A percentile compares a stretch with the other conserved stretches of the same genome.
Evolutionary conservation across 2,797 vertebrate species (phyloP).

Genomic region (Neopelma chrysocephalum): DNA sequence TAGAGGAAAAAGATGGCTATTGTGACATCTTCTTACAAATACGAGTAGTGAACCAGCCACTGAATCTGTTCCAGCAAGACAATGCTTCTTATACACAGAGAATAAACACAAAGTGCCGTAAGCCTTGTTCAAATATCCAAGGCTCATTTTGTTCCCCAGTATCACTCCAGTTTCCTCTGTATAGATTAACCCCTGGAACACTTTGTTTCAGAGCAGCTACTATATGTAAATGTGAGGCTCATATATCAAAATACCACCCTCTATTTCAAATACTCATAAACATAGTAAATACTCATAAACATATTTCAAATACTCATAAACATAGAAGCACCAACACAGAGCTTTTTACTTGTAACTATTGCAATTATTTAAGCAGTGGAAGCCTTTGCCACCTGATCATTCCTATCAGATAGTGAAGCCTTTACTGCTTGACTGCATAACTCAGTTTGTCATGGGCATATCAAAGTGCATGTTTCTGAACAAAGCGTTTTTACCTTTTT

Average conservation of each 20-base stretch:
- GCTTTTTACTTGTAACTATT: neutral
- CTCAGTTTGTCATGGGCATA: neutral
- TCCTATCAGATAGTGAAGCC: neutral
- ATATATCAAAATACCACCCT: neutral
- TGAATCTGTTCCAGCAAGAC: neutral
- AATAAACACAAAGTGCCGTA: neutral
- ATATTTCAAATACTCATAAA: neutral
- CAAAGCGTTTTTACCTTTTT: neutral
- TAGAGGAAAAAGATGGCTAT: neutral
- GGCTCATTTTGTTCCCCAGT: neutral
- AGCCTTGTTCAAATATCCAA: neutral
- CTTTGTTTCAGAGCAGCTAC: neutral
- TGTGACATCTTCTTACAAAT: neutral
- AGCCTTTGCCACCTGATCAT: neutral
- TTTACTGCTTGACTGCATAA: neutral
- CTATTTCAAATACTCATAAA: neutral
- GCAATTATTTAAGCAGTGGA: neutral
- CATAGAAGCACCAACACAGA: neutral
- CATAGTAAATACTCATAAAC: neutral
- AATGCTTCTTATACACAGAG: neutral
- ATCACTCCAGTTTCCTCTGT: neutral
- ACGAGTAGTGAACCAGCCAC: neutral
- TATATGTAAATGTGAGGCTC: neutral
- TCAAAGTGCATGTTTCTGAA: neutral
- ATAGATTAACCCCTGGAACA: rapidly evolving